Evolutionary conservation across 2,888 invertebrate species (phyloP), one percentile per base, ranked within the genome.

Genomic region (Entomobrya proxima): DNA sequence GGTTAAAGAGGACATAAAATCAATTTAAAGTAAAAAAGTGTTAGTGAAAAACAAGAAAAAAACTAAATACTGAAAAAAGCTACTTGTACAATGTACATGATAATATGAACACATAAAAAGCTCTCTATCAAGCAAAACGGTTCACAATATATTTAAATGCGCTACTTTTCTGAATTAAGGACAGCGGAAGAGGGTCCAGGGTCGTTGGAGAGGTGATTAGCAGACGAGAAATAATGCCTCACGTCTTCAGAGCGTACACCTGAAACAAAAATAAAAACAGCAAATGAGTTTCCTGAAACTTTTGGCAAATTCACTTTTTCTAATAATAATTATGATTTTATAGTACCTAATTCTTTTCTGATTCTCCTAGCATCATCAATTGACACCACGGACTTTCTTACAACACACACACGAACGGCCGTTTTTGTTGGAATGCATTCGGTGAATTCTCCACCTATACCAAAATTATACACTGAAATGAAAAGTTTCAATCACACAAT

Each of bases 301-400:
- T 11, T 24, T 18, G 3, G 72, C n/a, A n/a, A n/a, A n/a, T n/a
- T n/a, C n/a, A n/a, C n/a, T n/a, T n/a, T n/a, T n/a, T n/a, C n/a
- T n/a, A n/a, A n/a, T n/a, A n/a, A n/a, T n/a, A n/a, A n/a, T n/a
- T n/a, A n/a, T n/a, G n/a, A 50, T 13, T 24, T 35, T n/a, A 27
- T 11, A n/a, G 4, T 69, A 85, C 85, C 85, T 27, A 89, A 67
- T 76, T 88, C 87, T 35, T 87, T 87, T 27, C 85, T 47, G 11
- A 89, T 76, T 44, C 86, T 61, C 67, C 88, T 88, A 0, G 77
- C 86, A 24, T 89, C 88, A 18, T 88, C 87, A 13, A 81, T 64
- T 21, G 79, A 76, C 27, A 82, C 83, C n/a, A 67, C 52, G 2
- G 88, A 87, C 47, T 87, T 88, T 32, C 67, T 74, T 1, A 87